phyloP scores from a whole-genome alignment of 2,888 invertebrate species.

The Resseliella maxima region DNA sequence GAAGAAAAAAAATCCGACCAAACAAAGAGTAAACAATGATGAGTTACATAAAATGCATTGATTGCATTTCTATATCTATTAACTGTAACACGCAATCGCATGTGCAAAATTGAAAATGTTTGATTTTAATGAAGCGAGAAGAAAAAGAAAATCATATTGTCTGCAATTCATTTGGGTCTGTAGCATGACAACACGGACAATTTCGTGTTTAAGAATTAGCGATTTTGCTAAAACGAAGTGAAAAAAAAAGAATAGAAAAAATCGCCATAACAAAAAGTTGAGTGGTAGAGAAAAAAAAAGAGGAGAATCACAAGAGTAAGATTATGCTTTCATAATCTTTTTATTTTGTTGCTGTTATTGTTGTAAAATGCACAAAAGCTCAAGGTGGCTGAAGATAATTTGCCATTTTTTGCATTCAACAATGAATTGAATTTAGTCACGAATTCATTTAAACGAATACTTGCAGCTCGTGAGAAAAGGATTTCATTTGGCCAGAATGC shows the following conservation, averaged over 20 bases:
- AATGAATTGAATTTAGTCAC: background rate
- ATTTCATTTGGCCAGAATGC: background rate
- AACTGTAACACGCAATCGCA: background rate
- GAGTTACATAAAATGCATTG: background rate
- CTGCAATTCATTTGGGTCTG: background rate
- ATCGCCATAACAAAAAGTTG: no score
- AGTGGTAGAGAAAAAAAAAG: no score
- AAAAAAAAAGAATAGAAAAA: no score
- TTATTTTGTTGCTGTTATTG: background rate
- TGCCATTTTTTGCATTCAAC: background rate
- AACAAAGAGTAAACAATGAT: background rate
- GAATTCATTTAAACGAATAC: background rate
- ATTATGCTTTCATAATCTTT: background rate
- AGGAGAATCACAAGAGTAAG: background rate
- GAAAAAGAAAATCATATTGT: background rate
- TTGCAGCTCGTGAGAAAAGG: background rate
- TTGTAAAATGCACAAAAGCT: background rate
- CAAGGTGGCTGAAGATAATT: background rate
- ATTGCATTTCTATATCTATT: constrained; percentile 10
- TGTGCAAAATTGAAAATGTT: background rate
- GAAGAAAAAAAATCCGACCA: background rate
- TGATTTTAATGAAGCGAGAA: background rate
- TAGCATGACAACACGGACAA: constrained; percentile 1
- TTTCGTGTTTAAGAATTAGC: background rate
- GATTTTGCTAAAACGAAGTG: background rate